A percentile compares a stretch with the other conserved stretches of the same genome.
phyloP scores from a whole-genome alignment of 2,888 invertebrate species.

The Drosophila mimetica region DNA sequence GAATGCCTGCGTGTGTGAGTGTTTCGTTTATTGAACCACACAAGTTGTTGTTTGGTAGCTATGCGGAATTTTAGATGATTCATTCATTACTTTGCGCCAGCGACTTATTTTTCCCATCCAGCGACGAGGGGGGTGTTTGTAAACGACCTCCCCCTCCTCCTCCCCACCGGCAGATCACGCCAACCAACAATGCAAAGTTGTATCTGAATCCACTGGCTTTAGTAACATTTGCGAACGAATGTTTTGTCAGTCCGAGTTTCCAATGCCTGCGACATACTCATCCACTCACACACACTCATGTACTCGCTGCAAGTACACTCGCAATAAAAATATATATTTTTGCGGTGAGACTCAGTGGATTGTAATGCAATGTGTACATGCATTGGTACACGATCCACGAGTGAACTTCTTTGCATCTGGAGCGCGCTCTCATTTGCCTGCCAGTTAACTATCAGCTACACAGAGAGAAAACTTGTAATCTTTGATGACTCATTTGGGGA shows the following conservation, averaged over 20 bases:
- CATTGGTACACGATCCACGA: conserved; percentile 45
- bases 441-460: conserved; percentile 25
- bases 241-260: conserved; percentile 36
- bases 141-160: conserved; percentile 9
- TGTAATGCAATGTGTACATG: conserved; percentile 13
- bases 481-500: background rate
- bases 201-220: conserved; percentile 35
- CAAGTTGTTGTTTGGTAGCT: conserved; percentile 42
- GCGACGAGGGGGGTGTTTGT: conserved; percentile 39
- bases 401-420: conserved; percentile 55
- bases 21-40: conserved; percentile 74
- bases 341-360: conserved; percentile 37
- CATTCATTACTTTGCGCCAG: conserved; percentile 54
- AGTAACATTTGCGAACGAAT: conserved; percentile 28
- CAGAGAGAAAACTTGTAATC: background rate
- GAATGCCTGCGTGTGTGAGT: conserved; percentile 34
- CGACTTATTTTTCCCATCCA: conserved; percentile 61
- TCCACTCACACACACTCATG: conserved; percentile 18
- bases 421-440: conserved; percentile 61
- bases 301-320: conserved; percentile 21
- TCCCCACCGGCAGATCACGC: conserved; percentile 34
- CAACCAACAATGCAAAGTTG: conserved; percentile 37
- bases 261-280: conserved; percentile 40
- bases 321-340: conserved; percentile 12
- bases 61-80: conserved; percentile 74